These are phyloP conservation scores for Bubalus kerabau DNA, from an alignment of 2,113 vertebrate species.

Conservation along the genomic window DNA sequence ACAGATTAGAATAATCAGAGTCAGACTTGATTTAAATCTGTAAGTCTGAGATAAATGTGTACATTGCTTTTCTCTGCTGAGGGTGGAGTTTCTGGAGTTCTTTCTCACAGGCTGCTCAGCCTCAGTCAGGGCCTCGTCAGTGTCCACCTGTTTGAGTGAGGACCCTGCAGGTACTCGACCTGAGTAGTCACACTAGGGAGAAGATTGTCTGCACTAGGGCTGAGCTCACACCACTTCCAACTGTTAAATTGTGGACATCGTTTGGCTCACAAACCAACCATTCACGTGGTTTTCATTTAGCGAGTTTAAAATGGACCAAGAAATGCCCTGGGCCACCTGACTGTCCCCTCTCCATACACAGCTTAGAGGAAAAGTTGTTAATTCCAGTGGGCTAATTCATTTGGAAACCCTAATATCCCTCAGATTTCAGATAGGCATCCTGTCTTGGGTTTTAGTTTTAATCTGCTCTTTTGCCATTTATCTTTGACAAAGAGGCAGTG, in stretches of 20 bases:
- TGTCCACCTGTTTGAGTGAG: conserved; percentile 54
- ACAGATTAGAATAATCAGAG: background rate
- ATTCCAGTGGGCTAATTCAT: background rate
- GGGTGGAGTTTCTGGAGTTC: background rate
- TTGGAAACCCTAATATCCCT: background rate
- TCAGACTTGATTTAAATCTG: background rate
- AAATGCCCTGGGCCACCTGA: background rate
- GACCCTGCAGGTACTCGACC: conserved; percentile 10
- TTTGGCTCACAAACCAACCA: conserved; percentile 13
- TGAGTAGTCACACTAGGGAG: conserved; percentile 8
- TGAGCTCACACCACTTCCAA: conserved; percentile 31
- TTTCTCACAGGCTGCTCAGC: background rate
- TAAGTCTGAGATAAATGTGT: background rate
- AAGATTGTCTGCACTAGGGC: background rate
- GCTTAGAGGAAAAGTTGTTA: background rate
- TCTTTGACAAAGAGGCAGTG: background rate
- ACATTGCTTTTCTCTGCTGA: background rate
- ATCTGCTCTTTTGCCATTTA: background rate
- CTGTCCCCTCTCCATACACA: background rate
- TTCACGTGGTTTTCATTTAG: conserved; percentile 32
- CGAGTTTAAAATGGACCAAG: background rate
- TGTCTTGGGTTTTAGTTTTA: background rate
- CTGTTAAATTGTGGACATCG: conserved; percentile 38
- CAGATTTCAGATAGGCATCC: background rate
- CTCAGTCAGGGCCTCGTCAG: conserved; percentile 1